These are phyloP conservation scores for Gambusia affinis DNA, from an alignment of 2,113 vertebrate genomes.

Conservation along the genomic window DNA sequence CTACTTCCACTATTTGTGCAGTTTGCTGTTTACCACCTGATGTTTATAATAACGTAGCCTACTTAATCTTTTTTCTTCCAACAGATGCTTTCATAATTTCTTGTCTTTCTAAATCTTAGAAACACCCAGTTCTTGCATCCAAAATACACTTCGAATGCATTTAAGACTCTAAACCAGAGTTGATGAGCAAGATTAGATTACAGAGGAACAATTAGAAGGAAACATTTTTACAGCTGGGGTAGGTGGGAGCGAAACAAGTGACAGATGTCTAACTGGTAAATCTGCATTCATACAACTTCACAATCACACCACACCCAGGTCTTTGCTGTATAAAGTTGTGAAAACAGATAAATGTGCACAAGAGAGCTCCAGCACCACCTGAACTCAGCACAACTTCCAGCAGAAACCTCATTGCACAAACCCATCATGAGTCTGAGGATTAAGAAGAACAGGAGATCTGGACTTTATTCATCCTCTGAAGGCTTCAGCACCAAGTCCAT, in stretches of 20 bases:
- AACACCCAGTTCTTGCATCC: not conserved
- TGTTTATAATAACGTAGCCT: not conserved
- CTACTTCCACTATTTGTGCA: not conserved
- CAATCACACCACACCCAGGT: constrained; percentile 50
- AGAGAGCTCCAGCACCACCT: not conserved
- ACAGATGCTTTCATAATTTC: not conserved
- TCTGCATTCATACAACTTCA: constrained; percentile 59
- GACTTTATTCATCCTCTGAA: not conserved
- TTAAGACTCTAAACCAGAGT: not conserved
- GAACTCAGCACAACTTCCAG: constrained; percentile 10
- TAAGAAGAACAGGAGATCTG: not conserved
- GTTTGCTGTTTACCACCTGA: not conserved
- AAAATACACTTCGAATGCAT: not conserved
- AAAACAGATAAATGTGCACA: constrained; percentile 35
- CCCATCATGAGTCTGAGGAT: constrained; percentile 62
- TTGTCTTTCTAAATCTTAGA: not conserved
- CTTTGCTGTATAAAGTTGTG: constrained; percentile 56
- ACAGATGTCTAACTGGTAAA: constrained; percentile 64
- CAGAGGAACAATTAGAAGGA: constrained; percentile 4
- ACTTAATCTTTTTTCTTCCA: not conserved
- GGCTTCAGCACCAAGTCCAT: constrained; percentile 58
- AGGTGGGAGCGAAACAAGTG: constrained; percentile 51
- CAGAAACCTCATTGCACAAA: not conserved
- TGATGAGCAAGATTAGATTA: constrained; percentile 6
- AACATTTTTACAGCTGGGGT: constrained; percentile 1